These are phyloP conservation scores for Elephantulus edwardii DNA, from an alignment of 2,113 vertebrate genomes.

Conservation along the genomic window DNA sequence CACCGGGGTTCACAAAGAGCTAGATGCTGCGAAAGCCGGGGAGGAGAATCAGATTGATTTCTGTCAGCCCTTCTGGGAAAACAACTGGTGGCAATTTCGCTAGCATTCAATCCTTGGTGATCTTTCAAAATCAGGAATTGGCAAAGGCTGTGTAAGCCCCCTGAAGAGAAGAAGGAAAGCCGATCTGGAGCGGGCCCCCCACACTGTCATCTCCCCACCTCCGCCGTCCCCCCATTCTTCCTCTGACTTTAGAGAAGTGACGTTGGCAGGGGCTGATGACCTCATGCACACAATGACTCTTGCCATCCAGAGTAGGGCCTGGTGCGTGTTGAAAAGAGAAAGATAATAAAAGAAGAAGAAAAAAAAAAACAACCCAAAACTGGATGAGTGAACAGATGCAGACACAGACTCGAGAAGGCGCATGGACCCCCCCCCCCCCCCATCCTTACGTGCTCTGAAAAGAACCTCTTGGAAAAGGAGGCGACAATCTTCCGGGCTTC, in stretches of 20 bases:
- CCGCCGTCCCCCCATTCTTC: not conserved
- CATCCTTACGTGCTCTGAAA: conserved; percentile 94
- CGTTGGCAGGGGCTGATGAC: conserved; percentile 70
- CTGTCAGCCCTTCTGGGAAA: conserved; percentile 11
- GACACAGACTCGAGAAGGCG: not conserved
- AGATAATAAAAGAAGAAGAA: not conserved
- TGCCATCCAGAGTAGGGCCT: conserved; percentile 31
- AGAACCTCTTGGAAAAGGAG: conserved; percentile 96
- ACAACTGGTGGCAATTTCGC: conserved; percentile 2
- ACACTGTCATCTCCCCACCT: not conserved
- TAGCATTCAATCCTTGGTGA: not conserved
- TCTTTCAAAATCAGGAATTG: not conserved
- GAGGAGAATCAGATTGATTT: conserved; percentile 2
- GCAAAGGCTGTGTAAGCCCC: not conserved
- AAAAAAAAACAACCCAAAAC: too few relatives aligned
- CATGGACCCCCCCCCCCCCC: too few relatives aligned
- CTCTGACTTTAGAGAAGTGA: conserved; percentile 63
- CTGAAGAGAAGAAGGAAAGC: not conserved
- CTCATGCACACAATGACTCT: conserved; percentile 62
- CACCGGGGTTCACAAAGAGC: not conserved
- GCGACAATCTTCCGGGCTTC: conserved; percentile 93
- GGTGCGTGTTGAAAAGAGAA: not conserved
- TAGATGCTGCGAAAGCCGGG: conserved; percentile 48
- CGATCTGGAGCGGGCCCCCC: too few relatives aligned
- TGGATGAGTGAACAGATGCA: conserved; percentile 45